Conservation (phyloP, 1,140 invertebrate genomes). For the Papilio dardanus region DNA sequence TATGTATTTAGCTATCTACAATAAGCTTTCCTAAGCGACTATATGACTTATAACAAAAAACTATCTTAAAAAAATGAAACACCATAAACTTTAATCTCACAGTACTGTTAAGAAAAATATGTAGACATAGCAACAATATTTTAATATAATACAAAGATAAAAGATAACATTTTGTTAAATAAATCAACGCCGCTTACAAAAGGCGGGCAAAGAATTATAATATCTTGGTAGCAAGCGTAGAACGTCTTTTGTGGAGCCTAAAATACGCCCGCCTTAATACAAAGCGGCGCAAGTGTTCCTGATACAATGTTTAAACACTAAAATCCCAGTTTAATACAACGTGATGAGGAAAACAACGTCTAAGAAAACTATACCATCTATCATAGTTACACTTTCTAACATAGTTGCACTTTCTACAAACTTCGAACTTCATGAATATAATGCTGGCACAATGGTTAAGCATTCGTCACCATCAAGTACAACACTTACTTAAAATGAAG, state of each 20-base stretch:
- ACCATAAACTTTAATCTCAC: no score
- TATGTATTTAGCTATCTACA: no score
- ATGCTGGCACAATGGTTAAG: neutral
- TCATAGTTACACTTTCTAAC: neutral
- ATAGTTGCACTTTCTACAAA: conserved; percentile 12
- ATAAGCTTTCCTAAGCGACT: no score
- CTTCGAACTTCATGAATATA: neutral
- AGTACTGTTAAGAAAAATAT: neutral
- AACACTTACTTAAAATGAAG: no score
- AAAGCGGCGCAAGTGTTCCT: conserved; percentile 31
- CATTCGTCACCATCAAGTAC: no score
- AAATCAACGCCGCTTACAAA: conserved; percentile 11
- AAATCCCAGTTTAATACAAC: conserved; percentile 29
- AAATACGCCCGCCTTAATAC: conserved; percentile 20
- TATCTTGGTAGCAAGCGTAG: conserved; percentile 18
- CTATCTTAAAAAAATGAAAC: no score
- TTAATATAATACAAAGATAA: conserved; percentile 13
- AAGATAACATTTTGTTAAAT: conserved; percentile 7
- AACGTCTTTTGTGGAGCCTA: conserved; percentile 29
- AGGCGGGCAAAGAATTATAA: conserved; percentile 26
- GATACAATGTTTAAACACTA: conserved; percentile 29
- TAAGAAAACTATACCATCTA: conserved; percentile 9
- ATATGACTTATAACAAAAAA: no score
- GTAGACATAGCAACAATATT: neutral
- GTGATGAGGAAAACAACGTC: conserved; percentile 13